Evolutionary conservation across 2,888 invertebrate genomes (phyloP).

Genomic region (Lottia scabra): DNA sequence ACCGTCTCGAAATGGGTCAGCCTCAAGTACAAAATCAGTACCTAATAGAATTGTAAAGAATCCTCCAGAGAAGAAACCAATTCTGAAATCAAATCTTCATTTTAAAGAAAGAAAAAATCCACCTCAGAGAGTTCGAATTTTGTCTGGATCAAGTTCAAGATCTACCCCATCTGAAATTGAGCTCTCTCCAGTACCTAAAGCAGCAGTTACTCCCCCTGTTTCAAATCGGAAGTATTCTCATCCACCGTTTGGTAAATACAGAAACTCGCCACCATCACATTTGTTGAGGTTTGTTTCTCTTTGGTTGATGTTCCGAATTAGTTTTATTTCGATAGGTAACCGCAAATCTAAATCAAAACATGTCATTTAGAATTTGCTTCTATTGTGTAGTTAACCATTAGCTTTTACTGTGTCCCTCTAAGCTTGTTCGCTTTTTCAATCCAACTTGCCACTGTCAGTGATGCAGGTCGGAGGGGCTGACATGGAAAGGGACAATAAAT

Average conservation of each 20-base stretch:
- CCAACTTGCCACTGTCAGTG: too few relatives aligned
- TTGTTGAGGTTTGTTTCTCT: conserved; percentile 1
- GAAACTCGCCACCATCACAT: conserved; percentile 3
- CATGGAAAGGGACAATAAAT: too few relatives aligned
- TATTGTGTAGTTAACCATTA: too few relatives aligned
- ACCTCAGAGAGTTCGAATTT: not conserved
- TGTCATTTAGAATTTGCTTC: too few relatives aligned
- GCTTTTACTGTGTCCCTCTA: too few relatives aligned
- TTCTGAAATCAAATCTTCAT: not conserved
- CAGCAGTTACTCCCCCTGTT: not conserved
- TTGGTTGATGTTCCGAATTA: too few relatives aligned
- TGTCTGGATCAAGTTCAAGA: not conserved
- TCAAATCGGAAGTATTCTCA: not conserved
- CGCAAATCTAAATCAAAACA: too few relatives aligned
- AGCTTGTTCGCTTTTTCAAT: too few relatives aligned
- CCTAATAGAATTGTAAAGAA: not conserved
- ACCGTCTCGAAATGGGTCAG: not conserved
- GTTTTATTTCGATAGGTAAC: too few relatives aligned
- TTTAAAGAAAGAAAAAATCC: not conserved
- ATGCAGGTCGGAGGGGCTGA: too few relatives aligned
- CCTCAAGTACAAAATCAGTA: not conserved
- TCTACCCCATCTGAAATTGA: not conserved
- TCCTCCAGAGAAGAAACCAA: not conserved
- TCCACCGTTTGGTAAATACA: conserved; percentile 12
- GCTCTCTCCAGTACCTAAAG: not conserved